Evolutionary conservation across 1,140 invertebrate genomes (phyloP).

Genomic region (Pseudomyrmex sp.): DNA sequence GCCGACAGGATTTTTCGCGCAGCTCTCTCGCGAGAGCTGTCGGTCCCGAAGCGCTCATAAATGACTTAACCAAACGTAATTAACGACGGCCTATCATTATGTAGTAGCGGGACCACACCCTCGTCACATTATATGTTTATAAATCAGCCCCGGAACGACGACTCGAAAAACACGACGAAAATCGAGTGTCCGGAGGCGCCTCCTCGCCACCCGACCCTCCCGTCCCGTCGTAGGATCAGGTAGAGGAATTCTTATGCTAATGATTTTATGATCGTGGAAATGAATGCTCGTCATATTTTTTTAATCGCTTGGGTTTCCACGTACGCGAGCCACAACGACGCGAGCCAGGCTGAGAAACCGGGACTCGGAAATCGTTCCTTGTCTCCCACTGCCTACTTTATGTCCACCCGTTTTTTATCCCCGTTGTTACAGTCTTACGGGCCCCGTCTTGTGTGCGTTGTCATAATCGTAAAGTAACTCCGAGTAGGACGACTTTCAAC

Average conservation of each 20-base stretch:
- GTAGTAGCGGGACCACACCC: constrained; percentile 85
- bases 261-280: constrained; percentile 86
- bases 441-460: constrained; percentile 54
- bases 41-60: constrained; percentile 57
- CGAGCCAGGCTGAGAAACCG: constrained; percentile 43
- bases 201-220: constrained; percentile 31
- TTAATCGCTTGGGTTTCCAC: constrained; percentile 83
- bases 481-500: constrained; percentile 59
- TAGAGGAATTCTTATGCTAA: constrained; percentile 86
- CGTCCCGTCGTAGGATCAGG: constrained; percentile 73
- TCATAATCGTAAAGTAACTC: constrained; percentile 72
- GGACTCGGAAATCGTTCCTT: constrained; percentile 56
- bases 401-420: constrained; percentile 68
- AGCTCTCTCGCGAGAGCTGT: constrained; percentile 38
- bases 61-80: constrained; percentile 83
- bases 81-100: constrained; percentile 86
- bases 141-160: constrained; percentile 83
- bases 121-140: constrained; percentile 86
- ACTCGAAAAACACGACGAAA: constrained; percentile 75
- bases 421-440: constrained; percentile 72
- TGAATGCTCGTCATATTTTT: constrained; percentile 86
- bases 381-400: constrained; percentile 68
- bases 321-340: constrained; percentile 69
- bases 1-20: constrained; percentile 67
- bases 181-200: constrained; percentile 68